Percentiles rank a stretch among this genome's conserved stretches.
These are phyloP conservation scores for Zoanthus sansibaricus DNA, from an alignment of 92 coral and sea anemone genomes.

Conservation along the genomic window DNA sequence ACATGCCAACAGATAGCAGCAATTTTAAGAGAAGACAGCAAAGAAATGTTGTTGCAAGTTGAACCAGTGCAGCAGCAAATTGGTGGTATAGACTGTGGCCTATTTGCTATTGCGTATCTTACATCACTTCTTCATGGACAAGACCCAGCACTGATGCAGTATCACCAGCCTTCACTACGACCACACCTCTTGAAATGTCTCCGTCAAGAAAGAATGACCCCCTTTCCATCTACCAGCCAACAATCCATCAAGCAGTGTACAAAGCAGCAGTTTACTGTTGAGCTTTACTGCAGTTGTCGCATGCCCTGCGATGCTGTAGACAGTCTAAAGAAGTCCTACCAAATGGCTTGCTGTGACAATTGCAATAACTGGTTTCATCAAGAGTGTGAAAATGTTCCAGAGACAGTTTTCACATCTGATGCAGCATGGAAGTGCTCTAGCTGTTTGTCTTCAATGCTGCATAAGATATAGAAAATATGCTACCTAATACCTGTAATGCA, in stretches of 20 bases:
- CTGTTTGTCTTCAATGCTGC: neutral
- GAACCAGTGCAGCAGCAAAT: constrained; percentile 49
- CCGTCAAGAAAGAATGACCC: constrained; percentile 35
- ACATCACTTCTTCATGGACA: constrained; percentile 33
- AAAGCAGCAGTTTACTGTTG: constrained; percentile 46
- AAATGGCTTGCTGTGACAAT: constrained; percentile 40
- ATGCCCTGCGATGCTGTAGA: constrained; percentile 52
- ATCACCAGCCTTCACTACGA: constrained; percentile 4
- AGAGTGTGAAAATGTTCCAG: constrained; percentile 41
- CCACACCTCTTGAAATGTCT: constrained; percentile 47
- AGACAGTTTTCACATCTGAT: constrained; percentile 13
- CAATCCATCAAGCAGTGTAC: constrained; percentile 17
- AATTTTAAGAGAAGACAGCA: constrained; percentile 5
- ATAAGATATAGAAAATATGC: constrained; percentile 5
- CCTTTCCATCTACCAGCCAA: constrained; percentile 47
- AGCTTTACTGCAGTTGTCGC: constrained; percentile 60
- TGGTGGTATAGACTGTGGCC: constrained; percentile 58
- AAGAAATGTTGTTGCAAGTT: constrained; percentile 17
- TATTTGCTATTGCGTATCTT: constrained; percentile 58
- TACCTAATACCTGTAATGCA: neutral
- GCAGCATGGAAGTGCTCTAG: neutral
- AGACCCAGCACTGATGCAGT: constrained; percentile 28
- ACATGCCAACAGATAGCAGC: constrained; percentile 55
- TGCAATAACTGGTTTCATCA: constrained; percentile 32
- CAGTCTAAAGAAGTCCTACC: constrained; percentile 7